Evolutionary conservation across 2,113 vertebrate genomes (phyloP).

Genomic region (Hoplias malabaricus): DNA sequence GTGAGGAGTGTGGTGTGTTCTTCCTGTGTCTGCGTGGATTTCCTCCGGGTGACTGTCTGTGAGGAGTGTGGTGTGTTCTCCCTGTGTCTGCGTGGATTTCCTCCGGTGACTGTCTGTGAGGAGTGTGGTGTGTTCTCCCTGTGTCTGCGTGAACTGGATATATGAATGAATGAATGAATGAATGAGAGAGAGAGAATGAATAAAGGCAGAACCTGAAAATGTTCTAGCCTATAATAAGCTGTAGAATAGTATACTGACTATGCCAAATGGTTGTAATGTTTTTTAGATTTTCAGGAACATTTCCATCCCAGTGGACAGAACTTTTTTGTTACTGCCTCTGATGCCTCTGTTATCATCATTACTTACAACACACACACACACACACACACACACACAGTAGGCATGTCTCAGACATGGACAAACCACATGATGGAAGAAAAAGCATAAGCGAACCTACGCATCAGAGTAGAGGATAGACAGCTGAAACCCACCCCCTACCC

Average conservation of each 20-base stretch:
- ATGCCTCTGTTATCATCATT: slow-evolving; percentile 20
- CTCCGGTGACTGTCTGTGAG: no score
- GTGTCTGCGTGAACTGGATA: no score
- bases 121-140: no score
- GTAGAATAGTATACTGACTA: slow-evolving; percentile 13
- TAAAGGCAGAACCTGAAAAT: no score
- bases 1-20: no score
- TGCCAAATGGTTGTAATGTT: slow-evolving; percentile 18
- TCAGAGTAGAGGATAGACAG: neutral
- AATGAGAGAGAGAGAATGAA: no score
- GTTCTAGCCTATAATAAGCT: slow-evolving; percentile 14
- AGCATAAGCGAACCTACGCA: neutral
- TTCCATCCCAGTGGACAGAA: slow-evolving; percentile 11
- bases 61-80: no score
- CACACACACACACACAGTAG: neutral
- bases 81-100: no score
- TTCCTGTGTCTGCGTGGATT: no score
- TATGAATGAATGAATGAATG: no score
- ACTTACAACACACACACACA: slow-evolving; percentile 19
- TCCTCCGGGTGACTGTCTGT: no score
- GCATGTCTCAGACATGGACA: slow-evolving; percentile 10
- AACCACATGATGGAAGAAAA: slow-evolving; percentile 13
- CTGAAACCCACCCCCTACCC: no score
- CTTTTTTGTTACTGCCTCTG: neutral
- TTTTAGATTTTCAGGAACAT: neutral